These are phyloP conservation scores for Rhabdornis inornatus DNA, from an alignment of 2,113 vertebrate species.

Conservation along the genomic window DNA sequence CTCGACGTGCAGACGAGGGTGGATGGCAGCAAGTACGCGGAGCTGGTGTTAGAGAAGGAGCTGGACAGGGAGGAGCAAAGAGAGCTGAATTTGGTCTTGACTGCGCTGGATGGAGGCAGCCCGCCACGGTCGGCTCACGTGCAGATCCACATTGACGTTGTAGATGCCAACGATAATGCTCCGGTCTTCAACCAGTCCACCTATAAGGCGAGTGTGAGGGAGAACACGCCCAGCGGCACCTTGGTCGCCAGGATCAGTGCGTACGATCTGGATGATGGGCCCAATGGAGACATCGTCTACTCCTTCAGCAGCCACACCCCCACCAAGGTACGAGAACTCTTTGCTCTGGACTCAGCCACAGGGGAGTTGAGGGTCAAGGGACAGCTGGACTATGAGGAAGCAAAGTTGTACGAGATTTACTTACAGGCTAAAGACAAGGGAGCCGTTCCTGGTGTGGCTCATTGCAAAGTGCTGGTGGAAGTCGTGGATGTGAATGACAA, in stretches of 20 bases:
- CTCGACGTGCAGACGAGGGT: slow-evolving; percentile 74
- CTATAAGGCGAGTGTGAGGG: slow-evolving; percentile 70
- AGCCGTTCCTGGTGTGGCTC: slow-evolving; percentile 65
- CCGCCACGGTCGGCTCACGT: slow-evolving; percentile 67
- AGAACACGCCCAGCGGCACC: slow-evolving; percentile 61
- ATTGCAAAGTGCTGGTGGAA: slow-evolving; percentile 78
- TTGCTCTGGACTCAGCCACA: slow-evolving; percentile 64
- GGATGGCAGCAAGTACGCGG: slow-evolving; percentile 76
- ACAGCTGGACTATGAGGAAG: slow-evolving; percentile 76
- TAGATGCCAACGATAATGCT: slow-evolving; percentile 75
- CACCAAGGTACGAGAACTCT: slow-evolving; percentile 66
- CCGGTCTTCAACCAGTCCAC: slow-evolving; percentile 76
- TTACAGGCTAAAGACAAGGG: slow-evolving; percentile 80
- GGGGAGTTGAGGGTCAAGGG: slow-evolving; percentile 75
- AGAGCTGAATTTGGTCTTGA: slow-evolving; percentile 67
- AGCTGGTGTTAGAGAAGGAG: slow-evolving; percentile 72
- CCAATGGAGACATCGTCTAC: slow-evolving; percentile 77
- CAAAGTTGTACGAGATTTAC: slow-evolving; percentile 71
- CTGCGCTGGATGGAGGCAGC: slow-evolving; percentile 73
- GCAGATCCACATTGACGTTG: slow-evolving; percentile 65
- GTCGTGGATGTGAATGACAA: slow-evolving; percentile 80
- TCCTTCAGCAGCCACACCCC: slow-evolving; percentile 78
- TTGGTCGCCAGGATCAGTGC: slow-evolving; percentile 67
- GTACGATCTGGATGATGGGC: slow-evolving; percentile 78
- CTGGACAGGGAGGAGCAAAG: slow-evolving; percentile 73